Evolutionary conservation across 2,888 invertebrate species (phyloP).

Genomic region (Ophion costatus): DNA sequence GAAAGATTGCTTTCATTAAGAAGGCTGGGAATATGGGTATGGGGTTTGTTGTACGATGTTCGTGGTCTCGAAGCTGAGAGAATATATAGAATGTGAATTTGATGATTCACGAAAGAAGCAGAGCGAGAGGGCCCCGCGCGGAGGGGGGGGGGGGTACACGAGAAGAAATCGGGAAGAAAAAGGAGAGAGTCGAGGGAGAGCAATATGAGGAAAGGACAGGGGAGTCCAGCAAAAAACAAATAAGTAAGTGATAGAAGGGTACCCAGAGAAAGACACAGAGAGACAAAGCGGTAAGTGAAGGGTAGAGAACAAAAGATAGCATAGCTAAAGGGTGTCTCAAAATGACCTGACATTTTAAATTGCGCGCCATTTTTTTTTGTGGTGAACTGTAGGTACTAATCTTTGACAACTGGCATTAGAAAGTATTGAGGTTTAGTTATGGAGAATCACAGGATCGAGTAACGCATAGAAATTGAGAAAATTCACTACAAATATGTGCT

Average conservation of each 20-base stretch:
- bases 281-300: too few relatives aligned
- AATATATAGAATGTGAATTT: slow-evolving; percentile 21
- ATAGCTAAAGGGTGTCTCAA: too few relatives aligned
- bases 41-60: background rate
- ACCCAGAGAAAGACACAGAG: background rate
- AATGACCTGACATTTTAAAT: too few relatives aligned
- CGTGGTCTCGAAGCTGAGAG: slow-evolving; percentile 5
- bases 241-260: too few relatives aligned
- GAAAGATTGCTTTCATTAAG: slow-evolving; percentile 61
- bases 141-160: background rate
- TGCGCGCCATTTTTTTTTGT: too few relatives aligned
- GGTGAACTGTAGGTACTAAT: too few relatives aligned
- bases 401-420: too few relatives aligned
- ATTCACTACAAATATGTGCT: too few relatives aligned
- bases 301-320: too few relatives aligned
- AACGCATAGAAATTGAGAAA: too few relatives aligned
- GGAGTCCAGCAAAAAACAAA: background rate
- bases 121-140: background rate
- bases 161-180: background rate
- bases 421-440: too few relatives aligned
- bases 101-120: slow-evolving; percentile 18
- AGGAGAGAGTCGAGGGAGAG: background rate
- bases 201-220: background rate
- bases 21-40: slow-evolving; percentile 46
- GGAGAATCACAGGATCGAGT: too few relatives aligned